Evolutionary conservation across 92 coral and sea anemone species (phyloP), one percentile per base, ranked within the genome.

Genomic region (Plumapathes pennacea): DNA sequence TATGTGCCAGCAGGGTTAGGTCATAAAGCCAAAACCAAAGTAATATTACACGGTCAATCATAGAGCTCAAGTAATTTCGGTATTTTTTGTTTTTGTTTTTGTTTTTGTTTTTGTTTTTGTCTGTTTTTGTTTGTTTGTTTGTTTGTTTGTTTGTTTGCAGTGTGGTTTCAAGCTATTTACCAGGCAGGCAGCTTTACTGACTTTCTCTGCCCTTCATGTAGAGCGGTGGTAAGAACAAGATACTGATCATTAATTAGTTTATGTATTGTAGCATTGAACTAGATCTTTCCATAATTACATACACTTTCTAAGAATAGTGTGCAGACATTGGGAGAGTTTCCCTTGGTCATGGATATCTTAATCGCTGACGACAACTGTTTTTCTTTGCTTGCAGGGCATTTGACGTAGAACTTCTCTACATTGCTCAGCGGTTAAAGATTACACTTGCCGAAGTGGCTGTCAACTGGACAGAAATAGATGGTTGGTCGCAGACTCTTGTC

Each of bases 151-250:
- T 37, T 49, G 42, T 20, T 69, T 56, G 20, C 33, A 91, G 97
- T 91, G 97, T 83, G 97, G 97, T 24, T 91, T 88, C 57, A 91
- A 91, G 49, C 82, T 91, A 30, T 77, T 91, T 27, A 91, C 97
- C 25, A 84, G 97, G 63, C 80, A 89, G 6, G 96, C 97, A 29
- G 97, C 97, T 9, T 63, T 88, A 29, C 39, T 91, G 45, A 88
- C 97, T 1, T 91, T 91, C 36, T 74, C 84, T 32, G 90, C 97
- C 9, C 78, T 91, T 2, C 97, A 91, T 69, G 90, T 91, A 21
- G 97, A 91, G 47, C 76, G 97, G 77, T 91, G 97, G 97, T 91
- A 72, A 85, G 94, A 67, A n/a, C n/a, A n/a, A n/a, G n/a, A n/a
- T 27, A 18, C n/a, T 46, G 9, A 18, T 8, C 32, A 9, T 4